A percentile compares a stretch with the other conserved stretches of the same genome.
phyloP scores from a whole-genome alignment of 2,888 invertebrate species.

The Pseudococcus viburni region DNA sequence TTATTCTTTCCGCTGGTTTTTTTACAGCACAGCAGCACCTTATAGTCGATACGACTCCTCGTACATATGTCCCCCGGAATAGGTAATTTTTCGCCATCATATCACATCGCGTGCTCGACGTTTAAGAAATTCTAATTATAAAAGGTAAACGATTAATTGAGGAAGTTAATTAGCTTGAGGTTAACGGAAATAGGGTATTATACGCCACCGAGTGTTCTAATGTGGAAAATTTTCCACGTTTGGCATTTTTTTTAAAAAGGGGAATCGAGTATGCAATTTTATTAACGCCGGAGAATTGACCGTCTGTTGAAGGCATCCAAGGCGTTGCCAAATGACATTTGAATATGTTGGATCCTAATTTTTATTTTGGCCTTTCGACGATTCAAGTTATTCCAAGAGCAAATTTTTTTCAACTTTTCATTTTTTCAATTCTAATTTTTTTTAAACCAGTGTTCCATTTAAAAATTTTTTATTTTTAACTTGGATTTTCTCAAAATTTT shows the following conservation, averaged over 20 bases:
- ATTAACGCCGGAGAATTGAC: not conserved
- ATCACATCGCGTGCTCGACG: not conserved
- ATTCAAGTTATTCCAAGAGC: too few species aligned
- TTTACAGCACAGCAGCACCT: not conserved
- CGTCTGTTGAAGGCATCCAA: not conserved
- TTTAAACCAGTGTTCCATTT: too few species aligned
- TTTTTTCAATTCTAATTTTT: too few species aligned
- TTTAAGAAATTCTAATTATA: conserved; percentile 39
- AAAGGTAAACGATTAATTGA: conserved; percentile 44
- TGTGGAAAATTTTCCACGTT: not conserved
- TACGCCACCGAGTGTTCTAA: not conserved
- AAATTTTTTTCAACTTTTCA: too few species aligned
- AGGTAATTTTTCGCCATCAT: not conserved
- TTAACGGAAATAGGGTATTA: conserved; percentile 4
- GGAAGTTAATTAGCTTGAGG: conserved; percentile 47
- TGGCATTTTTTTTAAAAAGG: not conserved
- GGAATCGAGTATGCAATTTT: conserved; percentile 27
- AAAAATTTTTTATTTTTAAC: too few species aligned
- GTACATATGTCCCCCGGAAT: not conserved
- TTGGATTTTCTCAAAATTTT: too few species aligned
- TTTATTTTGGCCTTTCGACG: too few species aligned
- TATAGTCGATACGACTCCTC: not conserved
- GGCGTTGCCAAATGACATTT: not conserved
- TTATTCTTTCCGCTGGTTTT: conserved; percentile 36
- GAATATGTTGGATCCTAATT: too few species aligned